Evolutionary conservation across 2,888 invertebrate species (phyloP), one percentile per base, ranked within the genome.

Genomic region (Marronus borbonicus): DNA sequence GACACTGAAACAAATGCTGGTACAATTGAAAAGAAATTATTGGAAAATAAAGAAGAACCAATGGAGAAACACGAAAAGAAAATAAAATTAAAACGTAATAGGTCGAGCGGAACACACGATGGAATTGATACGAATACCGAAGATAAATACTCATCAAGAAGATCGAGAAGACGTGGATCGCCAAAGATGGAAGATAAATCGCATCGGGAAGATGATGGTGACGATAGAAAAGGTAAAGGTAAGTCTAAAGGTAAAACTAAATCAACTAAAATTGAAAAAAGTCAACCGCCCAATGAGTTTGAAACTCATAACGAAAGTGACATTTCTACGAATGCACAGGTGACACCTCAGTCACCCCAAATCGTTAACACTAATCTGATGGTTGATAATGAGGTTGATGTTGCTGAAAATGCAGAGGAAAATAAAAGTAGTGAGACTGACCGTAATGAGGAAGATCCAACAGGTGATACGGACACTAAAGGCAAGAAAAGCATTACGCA

Each of bases 11-110:
- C 49, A 58, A 76, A 76, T 28, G 87, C 20, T 14, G 14, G 86
- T 70, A 86, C 87, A 58, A 87, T 87, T 76, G 81, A 78, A 14
- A 79, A 80, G 17, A 75, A 76, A 36, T 8, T 8, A 12, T 55
- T 78, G 70, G 76, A 77, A 50, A 75, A 72, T 24, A 62, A 76
- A 39, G 70, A 87, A 44, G 86, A 87, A 5, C 85, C 83, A 10
- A 90, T 91, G 0, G 78, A 78, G 52, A 70, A 69, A 91, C 91
- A 84, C 86, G 90, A 81, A 88, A 72, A 72, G 44, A 72, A 85
- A 0, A 91, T 90, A 78, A 89, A 90, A 80, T 88, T 90, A 12
- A 89, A 90, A 80, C 90, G 89, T 81, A 89, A 90, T 82, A 91
- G 91, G 86, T 90, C 91, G 12, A 89, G 90, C 8, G 90, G 36